These are phyloP conservation scores for Drosophila conformis DNA, from an alignment of 2,888 invertebrate species.

Conservation along the genomic window DNA sequence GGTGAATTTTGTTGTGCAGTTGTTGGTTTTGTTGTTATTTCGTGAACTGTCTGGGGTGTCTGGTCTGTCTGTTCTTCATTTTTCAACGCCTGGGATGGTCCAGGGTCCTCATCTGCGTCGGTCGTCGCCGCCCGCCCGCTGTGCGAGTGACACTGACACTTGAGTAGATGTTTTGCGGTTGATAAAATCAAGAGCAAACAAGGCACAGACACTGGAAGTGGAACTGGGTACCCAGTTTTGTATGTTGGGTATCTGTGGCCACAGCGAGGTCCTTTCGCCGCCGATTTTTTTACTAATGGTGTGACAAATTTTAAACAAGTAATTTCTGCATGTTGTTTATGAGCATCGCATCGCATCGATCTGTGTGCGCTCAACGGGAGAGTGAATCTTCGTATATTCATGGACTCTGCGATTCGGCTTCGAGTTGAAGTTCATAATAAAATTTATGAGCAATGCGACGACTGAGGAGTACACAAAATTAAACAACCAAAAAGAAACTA, in stretches of 20 bases:
- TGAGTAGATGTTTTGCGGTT: constrained; percentile 82
- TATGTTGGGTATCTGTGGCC: constrained; percentile 36
- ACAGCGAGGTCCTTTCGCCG: constrained; percentile 78
- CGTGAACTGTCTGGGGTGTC: constrained; percentile 54
- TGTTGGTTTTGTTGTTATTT: constrained; percentile 41
- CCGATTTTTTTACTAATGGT: constrained; percentile 81
- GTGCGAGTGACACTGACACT: constrained; percentile 82
- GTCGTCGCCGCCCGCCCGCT: constrained; percentile 78
- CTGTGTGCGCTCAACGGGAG: constrained; percentile 63
- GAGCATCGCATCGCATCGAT: constrained; percentile 73
- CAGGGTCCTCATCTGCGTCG: constrained; percentile 56
- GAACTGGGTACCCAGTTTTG: constrained; percentile 32
- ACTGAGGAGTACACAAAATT: constrained; percentile 25
- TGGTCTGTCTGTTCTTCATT: constrained; percentile 72
- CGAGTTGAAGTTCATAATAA: constrained; percentile 73
- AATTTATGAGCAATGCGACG: constrained; percentile 78
- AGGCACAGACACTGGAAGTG: constrained; percentile 50
- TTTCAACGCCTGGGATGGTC: constrained; percentile 77
- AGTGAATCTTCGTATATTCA: constrained; percentile 39
- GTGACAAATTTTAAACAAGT: constrained; percentile 82
- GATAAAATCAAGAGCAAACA: constrained; percentile 83
- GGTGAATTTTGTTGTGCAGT: constrained; percentile 8
- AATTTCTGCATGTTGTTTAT: constrained; percentile 82
- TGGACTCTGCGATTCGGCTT: constrained; percentile 36
- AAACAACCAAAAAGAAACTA: constrained; percentile 12